Percentiles rank a stretch among this genome's conserved stretches.
Evolutionary conservation across 2,888 invertebrate species (phyloP).

Genomic region (Drosophila vallismaia): DNA sequence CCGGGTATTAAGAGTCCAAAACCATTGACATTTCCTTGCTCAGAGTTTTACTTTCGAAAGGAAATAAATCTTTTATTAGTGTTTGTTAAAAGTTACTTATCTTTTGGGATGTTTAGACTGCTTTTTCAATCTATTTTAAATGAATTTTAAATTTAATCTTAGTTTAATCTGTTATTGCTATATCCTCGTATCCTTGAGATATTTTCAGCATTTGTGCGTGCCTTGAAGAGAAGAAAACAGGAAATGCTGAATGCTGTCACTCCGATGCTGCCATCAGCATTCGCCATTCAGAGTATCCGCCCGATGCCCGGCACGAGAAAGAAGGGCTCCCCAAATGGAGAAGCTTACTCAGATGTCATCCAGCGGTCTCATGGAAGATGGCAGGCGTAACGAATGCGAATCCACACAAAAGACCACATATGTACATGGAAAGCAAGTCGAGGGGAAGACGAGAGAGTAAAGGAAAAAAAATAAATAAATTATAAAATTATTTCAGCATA

Average conservation of each 20-base stretch:
- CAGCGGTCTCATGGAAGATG: slow-evolving; percentile 44
- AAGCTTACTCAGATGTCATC: slow-evolving; percentile 51
- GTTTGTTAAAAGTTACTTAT: too few relatives aligned
- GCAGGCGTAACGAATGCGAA: slow-evolving; percentile 65
- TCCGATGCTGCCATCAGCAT: slow-evolving; percentile 60
- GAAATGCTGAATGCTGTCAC: slow-evolving; percentile 66
- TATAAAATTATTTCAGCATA: slow-evolving; percentile 83
- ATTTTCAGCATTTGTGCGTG: slow-evolving; percentile 14
- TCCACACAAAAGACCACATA: slow-evolving; percentile 19
- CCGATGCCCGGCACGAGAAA: slow-evolving; percentile 20
- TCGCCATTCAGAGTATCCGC: slow-evolving; percentile 29
- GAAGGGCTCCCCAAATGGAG: slow-evolving; percentile 35
- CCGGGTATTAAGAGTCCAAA: too few relatives aligned
- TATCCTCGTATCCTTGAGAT: neutral
- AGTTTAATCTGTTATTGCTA: neutral
- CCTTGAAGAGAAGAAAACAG: slow-evolving; percentile 47
- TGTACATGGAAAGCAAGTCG: neutral
- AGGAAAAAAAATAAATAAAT: slow-evolving; percentile 79
- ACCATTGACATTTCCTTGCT: too few relatives aligned
- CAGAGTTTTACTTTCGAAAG: too few relatives aligned
- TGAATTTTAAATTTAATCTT: neutral
- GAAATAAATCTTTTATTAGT: too few relatives aligned
- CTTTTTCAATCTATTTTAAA: neutral
- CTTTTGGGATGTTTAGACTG: neutral
- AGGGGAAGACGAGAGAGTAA: slow-evolving; percentile 64